phyloP scores from a whole-genome alignment of 1,140 invertebrate genomes.

The Globodera rostochiensis region DNA sequence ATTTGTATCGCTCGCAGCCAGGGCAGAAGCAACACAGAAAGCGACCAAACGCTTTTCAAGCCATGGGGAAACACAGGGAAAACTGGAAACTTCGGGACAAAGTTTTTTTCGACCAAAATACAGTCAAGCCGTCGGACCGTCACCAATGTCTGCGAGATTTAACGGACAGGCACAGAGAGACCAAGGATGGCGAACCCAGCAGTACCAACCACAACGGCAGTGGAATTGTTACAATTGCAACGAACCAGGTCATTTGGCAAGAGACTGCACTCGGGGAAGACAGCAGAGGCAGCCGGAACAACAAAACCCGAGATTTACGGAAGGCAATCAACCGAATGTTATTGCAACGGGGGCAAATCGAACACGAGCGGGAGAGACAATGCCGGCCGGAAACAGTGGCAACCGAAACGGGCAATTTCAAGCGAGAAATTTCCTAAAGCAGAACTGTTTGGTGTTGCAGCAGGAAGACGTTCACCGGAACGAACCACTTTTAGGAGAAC shows the following conservation, averaged over 20 bases:
- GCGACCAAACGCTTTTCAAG: background rate
- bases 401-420: too few species aligned
- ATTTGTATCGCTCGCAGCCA: slow-evolving; percentile 12
- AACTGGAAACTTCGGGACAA: background rate
- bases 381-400: too few species aligned
- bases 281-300: background rate
- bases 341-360: too few species aligned
- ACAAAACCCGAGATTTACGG: background rate
- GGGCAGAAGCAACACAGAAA: slow-evolving; percentile 15
- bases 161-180: background rate
- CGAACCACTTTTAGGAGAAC: too few species aligned
- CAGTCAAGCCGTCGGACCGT: background rate
- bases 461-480: background rate
- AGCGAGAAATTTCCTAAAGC: background rate
- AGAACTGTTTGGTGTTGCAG: background rate
- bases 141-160: background rate
- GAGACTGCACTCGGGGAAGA: background rate
- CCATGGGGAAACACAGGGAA: background rate
- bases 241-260: background rate
- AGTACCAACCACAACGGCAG: background rate
- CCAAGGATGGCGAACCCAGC: background rate
- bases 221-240: slow-evolving; percentile 6
- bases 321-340: too few species aligned
- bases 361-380: too few species aligned
- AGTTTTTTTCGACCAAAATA: background rate